These are phyloP conservation scores for Paedocypris sp. DNA, from an alignment of 2,113 vertebrate species.

Conservation along the genomic window DNA sequence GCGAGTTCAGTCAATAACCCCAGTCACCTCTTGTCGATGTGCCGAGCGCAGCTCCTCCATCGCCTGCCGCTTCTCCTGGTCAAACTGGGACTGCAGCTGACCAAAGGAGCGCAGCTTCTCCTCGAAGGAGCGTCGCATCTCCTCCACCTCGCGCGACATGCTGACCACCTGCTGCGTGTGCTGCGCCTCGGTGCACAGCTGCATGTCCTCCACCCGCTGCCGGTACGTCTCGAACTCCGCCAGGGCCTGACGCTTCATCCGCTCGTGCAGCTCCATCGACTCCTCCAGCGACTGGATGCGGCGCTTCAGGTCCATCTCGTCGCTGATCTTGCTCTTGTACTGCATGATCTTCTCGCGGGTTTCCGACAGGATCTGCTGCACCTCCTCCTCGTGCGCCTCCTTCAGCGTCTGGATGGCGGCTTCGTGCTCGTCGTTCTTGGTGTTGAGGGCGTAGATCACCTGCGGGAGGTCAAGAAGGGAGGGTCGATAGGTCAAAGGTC, in stretches of 20 bases:
- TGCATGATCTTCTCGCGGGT: constrained; percentile 92
- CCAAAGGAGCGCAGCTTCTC: constrained; percentile 82
- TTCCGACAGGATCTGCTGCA: constrained; percentile 94
- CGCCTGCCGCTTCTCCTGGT: constrained; percentile 79
- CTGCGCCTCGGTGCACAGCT: constrained; percentile 91
- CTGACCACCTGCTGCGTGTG: constrained; percentile 91
- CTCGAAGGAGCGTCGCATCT: constrained; percentile 90
- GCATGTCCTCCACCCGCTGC: constrained; percentile 90
- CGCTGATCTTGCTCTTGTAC: constrained; percentile 87
- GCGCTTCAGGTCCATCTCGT: constrained; percentile 86
- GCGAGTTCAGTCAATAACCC: background rate
- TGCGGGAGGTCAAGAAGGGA: too few species aligned
- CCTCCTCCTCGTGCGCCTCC: constrained; percentile 97
- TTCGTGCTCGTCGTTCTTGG: constrained; percentile 97
- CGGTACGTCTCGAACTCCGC: constrained; percentile 93
- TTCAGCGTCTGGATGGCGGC: constrained; percentile 91
- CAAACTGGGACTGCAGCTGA: constrained; percentile 80
- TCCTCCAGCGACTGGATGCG: constrained; percentile 91
- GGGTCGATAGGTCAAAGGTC: background rate
- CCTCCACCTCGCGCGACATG: constrained; percentile 96
- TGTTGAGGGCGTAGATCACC: constrained; percentile 98
- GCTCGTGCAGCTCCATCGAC: constrained; percentile 86
- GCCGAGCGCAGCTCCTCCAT: constrained; percentile 77
- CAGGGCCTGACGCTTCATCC: constrained; percentile 91
- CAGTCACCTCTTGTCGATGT: constrained; percentile 69